Evolutionary conservation across 2,888 invertebrate genomes (phyloP), one percentile per base, ranked within the genome.

Genomic region (Microplitis deprimator): DNA sequence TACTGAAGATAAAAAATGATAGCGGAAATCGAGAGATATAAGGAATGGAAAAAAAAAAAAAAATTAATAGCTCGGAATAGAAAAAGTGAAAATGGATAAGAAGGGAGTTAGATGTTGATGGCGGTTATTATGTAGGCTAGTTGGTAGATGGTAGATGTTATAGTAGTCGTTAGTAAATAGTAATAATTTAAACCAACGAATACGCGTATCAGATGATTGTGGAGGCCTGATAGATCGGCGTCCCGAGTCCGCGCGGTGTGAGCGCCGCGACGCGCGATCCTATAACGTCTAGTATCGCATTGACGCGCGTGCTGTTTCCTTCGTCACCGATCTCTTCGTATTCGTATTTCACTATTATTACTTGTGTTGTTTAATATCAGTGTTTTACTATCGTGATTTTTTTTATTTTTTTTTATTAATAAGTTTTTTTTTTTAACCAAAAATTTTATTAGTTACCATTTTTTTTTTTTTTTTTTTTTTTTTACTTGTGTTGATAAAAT

Each of bases 301-400:
- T 50, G 50, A 50, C 50, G 50, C 50, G 50, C 50, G 50, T 50
- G 50, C 50, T 50, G 50, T 50, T 50, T 50, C 50, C 50, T 50
- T 50, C 50, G 50, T 50, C 50, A 13, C 50, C 50, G 50, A 13
- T 8, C 8, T 13, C 10, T 13, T 50, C 13, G 13, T 50, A 50
- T 50, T 50, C 13, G 13, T 50, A 50, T 50, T 50, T 50, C 3
- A 50, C 10, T 50, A 50, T 10, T 10, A n/a, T n/a, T n/a, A 50
- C 3, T 50, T 13, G 50, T 8, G 50, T 50, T 50, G 13, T 50
- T 50, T 50, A 13, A 50, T 8, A 50, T 13, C 13, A 50, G 13
- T 50, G 13, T 50, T 50, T 5, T 5, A 13, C 13, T 50, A 5
- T 50, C 50, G 50, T 50, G 50, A 50, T 50, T 50, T 50, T 50